Evolutionary conservation across 2,113 vertebrate species (phyloP).

Genomic region (Microcebus murinus): DNA sequence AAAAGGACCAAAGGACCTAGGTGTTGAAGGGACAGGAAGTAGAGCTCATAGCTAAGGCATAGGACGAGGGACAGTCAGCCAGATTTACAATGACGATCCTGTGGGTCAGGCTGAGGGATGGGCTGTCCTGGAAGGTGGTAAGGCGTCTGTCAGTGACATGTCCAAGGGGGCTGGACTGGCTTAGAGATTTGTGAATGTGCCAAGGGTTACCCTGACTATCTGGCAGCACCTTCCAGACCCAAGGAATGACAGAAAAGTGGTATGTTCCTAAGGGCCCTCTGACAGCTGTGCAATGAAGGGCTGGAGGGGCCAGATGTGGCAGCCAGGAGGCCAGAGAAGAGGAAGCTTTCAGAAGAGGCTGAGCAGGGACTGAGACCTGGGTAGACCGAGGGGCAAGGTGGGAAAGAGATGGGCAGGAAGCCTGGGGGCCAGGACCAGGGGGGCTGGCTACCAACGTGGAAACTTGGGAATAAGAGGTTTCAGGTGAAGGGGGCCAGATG

Average conservation of each 20-base stretch:
- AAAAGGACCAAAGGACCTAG: background rate
- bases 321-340: background rate
- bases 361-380: background rate
- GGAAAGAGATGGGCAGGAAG: background rate
- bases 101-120: background rate
- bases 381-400: fast-evolving
- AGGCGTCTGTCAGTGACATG: background rate
- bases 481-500: background rate
- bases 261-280: background rate
- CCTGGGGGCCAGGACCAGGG: background rate
- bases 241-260: background rate
- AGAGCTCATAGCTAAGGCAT: background rate
- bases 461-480: background rate
- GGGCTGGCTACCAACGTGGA: background rate
- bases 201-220: background rate
- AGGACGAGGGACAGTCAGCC: background rate
- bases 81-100: background rate
- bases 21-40: background rate
- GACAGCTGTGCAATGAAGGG: background rate
- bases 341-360: background rate
- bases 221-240: background rate
- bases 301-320: background rate
- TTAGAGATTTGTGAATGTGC: background rate
- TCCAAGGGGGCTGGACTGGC: background rate
- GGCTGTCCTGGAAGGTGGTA: background rate